Evolutionary conservation across 2,797 vertebrate genomes (phyloP).

Genomic region (Catharus ustulatus): DNA sequence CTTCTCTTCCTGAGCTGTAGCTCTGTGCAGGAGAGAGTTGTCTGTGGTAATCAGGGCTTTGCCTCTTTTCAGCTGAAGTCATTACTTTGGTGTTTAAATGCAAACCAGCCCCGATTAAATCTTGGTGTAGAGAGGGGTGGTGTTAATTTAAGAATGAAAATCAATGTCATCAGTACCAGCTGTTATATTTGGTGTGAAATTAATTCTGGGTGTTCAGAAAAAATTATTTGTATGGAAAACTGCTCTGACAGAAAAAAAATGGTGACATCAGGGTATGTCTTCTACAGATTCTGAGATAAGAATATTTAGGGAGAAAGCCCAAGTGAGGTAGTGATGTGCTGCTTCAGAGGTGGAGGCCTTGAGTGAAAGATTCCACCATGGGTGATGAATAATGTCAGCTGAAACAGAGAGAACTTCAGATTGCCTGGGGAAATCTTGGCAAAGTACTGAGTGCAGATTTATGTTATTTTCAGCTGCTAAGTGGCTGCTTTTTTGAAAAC

Average conservation of each 20-base stretch:
- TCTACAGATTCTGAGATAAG: neutral
- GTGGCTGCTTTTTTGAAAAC: conserved; percentile 21
- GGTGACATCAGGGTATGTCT: neutral
- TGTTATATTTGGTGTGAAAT: neutral
- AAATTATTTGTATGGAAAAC: neutral
- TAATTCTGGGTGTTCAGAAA: neutral
- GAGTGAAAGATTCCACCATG: neutral
- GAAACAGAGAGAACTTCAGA: neutral
- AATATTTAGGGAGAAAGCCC: neutral
- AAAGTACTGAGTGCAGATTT: neutral
- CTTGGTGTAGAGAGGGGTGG: neutral
- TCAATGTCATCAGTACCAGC: neutral
- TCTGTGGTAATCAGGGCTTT: neutral
- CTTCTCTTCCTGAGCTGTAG: neutral
- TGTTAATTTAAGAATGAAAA: neutral
- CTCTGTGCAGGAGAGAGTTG: neutral
- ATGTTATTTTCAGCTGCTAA: conserved; percentile 12
- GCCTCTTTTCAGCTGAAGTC: neutral
- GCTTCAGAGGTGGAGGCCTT: neutral
- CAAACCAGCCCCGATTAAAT: neutral
- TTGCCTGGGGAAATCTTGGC: neutral
- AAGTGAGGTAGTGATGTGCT: neutral
- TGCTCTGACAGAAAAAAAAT: neutral
- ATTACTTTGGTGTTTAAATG: neutral
- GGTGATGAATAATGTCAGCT: neutral